Evolutionary conservation across 2,888 invertebrate genomes (phyloP).

Genomic region (Spialia ferax): DNA sequence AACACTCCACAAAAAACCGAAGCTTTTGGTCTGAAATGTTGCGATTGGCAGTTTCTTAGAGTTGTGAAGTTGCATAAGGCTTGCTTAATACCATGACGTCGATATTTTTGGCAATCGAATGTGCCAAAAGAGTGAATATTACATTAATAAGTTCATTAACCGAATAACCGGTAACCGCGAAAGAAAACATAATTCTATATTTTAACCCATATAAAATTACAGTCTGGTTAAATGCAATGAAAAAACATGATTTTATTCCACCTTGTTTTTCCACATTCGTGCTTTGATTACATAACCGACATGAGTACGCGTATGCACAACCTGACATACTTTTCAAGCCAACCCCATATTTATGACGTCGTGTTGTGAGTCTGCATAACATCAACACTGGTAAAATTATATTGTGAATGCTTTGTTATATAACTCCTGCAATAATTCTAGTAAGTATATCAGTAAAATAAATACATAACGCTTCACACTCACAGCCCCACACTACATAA

Average conservation of each 20-base stretch:
- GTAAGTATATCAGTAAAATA: neutral
- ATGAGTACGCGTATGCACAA: slow-evolving; percentile 20
- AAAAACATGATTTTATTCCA: neutral
- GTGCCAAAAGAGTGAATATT: too few species aligned
- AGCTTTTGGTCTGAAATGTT: neutral
- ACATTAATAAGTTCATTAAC: too few species aligned
- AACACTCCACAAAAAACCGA: too few species aligned
- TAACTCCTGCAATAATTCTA: neutral
- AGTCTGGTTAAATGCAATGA: neutral
- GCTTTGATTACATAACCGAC: slow-evolving; percentile 28
- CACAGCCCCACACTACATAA: too few species aligned
- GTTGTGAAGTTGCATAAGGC: too few species aligned
- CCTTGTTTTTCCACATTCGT: slow-evolving; percentile 12
- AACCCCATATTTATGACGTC: slow-evolving; percentile 27
- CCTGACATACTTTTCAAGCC: slow-evolving; percentile 34
- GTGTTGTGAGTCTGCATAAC: slow-evolving; percentile 23
- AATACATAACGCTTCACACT: too few species aligned
- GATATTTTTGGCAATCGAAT: too few species aligned
- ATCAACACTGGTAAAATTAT: slow-evolving; percentile 13
- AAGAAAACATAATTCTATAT: too few species aligned
- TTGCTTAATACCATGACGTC: too few species aligned
- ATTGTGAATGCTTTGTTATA: slow-evolving; percentile 18
- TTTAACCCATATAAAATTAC: too few species aligned
- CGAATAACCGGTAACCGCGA: too few species aligned
- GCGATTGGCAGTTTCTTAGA: neutral